Evolutionary conservation across 2,797 vertebrate genomes (phyloP).

Genomic region (Thalassophryne amazonica): DNA sequence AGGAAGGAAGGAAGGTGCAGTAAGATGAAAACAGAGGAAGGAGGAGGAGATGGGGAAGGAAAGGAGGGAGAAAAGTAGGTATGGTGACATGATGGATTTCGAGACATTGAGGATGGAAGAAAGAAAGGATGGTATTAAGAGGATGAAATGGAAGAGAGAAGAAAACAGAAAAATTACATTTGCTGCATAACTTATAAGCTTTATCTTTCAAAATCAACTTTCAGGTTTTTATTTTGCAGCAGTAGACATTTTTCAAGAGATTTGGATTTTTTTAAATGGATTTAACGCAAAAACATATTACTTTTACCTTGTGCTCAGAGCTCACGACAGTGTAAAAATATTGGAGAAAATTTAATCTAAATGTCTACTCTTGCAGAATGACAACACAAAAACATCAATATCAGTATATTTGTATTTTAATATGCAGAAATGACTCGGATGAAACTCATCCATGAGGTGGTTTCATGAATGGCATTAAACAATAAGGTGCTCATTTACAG

Average conservation of each 20-base stretch:
- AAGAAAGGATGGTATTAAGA: background rate
- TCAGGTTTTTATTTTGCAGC: constrained; percentile 10
- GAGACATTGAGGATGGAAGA: background rate
- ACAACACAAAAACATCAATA: constrained; percentile 13
- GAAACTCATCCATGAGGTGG: constrained; percentile 19
- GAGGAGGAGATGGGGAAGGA: background rate
- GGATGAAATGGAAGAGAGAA: background rate
- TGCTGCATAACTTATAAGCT: background rate
- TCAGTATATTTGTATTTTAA: constrained; percentile 15
- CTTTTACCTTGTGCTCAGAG: no score
- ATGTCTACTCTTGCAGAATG: constrained; percentile 30
- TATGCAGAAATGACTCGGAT: constrained; percentile 23
- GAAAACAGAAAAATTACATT: background rate
- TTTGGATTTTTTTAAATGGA: background rate
- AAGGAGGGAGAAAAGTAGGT: background rate
- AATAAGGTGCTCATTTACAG: constrained; percentile 29
- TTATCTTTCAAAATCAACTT: background rate
- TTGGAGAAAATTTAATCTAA: constrained; percentile 27
- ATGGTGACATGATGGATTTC: no score
- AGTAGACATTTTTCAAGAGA: constrained; percentile 13
- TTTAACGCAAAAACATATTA: background rate
- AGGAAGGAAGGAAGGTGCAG: background rate
- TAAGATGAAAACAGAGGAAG: background rate
- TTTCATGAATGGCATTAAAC: constrained; percentile 23
- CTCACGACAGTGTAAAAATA: constrained; percentile 3